Evolutionary conservation across 1,140 invertebrate genomes (phyloP), one percentile per base, ranked within the genome.

Genomic region (Bacillus rossius): DNA sequence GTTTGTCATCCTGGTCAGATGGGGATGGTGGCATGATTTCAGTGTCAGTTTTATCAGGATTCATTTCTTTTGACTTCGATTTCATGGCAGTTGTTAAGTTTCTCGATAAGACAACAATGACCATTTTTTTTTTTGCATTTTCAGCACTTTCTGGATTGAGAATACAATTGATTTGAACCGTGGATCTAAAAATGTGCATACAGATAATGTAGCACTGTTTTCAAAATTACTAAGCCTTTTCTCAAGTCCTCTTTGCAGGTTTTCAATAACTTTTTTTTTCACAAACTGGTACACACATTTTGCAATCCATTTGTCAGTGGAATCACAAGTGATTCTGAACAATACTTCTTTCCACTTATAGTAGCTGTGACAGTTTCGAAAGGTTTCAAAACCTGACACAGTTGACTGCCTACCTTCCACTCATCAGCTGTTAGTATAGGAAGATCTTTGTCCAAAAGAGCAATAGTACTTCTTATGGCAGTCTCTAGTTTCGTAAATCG

Each of bases 331-430:
- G 38, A 59, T 8, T 3, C 58, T 4, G 40, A 43, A 16, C n/a
- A 26, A 20, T 60, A 60, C 20, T 59, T 59, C 17, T 58, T 25
- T 7, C 58, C 58, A 47, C 53, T 60, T 13, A 57, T 41, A 52
- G 3, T 25, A 41, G 16, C 20, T 13, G 53, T 53, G 4, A 48
- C 38, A 10, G 19, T 3, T 42, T 59, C 26, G 25, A 60, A 58
- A 13, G 54, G 58, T 34, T 57, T 57, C n/a, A 60, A 26, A 2
- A 53, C 20, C 4, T 22, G 8, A 13, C 25, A 40, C 14, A 60
- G n/a, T 37, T 60, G 52, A 19, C 20, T 40, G 52, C 16, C 3
- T 8, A 47, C 7, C 2, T 17, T 19, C 40, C 40, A 57, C 16
- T 60, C 55, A 8, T 40, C 40, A 25, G 19, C 17, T 37, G 43